A percentile compares a stretch with the other conserved stretches of the same genome.
phyloP scores from a whole-genome alignment of 2,797 vertebrate species.

The Micropoecilia bifurca region DNA sequence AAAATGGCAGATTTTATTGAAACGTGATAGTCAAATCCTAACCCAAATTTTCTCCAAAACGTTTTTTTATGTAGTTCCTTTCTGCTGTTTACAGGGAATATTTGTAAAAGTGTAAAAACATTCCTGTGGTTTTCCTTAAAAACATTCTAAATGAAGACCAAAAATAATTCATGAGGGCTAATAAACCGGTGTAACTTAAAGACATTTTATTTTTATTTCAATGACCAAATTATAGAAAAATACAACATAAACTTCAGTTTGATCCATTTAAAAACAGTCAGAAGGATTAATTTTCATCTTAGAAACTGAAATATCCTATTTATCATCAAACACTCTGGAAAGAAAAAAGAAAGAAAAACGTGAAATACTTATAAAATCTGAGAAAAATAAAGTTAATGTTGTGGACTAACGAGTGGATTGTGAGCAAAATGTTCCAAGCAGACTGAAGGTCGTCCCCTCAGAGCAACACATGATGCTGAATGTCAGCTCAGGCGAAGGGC shows the following conservation, averaged over 20 bases:
- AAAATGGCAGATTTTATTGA: background rate
- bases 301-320: background rate
- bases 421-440: constrained; percentile 1
- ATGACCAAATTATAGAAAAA: background rate
- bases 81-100: background rate
- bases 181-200: background rate
- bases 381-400: background rate
- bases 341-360: background rate
- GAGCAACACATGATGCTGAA: background rate
- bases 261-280: background rate
- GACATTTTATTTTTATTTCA: background rate
- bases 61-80: background rate
- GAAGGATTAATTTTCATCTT: background rate
- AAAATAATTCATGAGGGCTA: background rate
- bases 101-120: background rate
- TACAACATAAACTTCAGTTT: too few relatives aligned
- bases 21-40: background rate
- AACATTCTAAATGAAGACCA: background rate
- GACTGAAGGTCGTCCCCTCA: background rate
- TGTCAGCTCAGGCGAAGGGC: background rate
- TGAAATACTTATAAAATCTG: background rate
- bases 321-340: background rate
- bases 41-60: background rate
- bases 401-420: background rate
- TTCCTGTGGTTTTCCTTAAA: background rate